Percentiles rank a stretch among this genome's conserved stretches.
Evolutionary conservation across 2,797 vertebrate genomes (phyloP).

Genomic region (Epinephelus malabaricus): DNA sequence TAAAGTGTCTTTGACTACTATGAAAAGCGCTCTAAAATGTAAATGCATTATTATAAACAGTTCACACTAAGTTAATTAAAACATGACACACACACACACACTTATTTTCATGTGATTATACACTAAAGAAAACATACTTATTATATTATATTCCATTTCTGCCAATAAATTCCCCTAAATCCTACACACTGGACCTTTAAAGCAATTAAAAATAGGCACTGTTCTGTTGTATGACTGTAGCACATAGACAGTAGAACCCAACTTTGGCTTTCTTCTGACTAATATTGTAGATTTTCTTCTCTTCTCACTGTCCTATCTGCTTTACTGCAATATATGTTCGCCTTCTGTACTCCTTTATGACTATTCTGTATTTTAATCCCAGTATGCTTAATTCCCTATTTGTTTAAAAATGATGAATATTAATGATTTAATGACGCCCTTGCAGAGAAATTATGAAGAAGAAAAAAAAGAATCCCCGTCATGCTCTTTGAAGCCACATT

Average conservation of each 20-base stretch:
- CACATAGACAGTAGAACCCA: neutral
- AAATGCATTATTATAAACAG: too few species aligned
- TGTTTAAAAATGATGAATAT: slow-evolving; percentile 58
- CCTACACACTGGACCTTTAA: neutral
- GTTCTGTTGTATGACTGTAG: slow-evolving; percentile 5
- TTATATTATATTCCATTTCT: too few species aligned
- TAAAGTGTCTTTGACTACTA: too few species aligned
- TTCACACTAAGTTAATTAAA: too few species aligned
- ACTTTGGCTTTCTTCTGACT: neutral
- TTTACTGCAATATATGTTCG: slow-evolving; percentile 40
- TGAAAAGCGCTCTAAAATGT: too few species aligned
- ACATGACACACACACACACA: too few species aligned
- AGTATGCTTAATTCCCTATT: slow-evolving; percentile 45
- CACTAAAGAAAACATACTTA: too few species aligned
- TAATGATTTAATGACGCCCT: slow-evolving; percentile 55
- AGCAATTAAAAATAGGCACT: neutral
- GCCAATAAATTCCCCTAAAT: too few species aligned
- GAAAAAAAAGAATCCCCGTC: slow-evolving; percentile 20
- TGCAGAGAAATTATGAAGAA: slow-evolving; percentile 32
- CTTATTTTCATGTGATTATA: too few species aligned
- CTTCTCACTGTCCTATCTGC: slow-evolving; percentile 32
- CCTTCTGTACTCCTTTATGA: slow-evolving; percentile 37
- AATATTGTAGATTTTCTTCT: slow-evolving; percentile 31
- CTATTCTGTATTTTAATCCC: slow-evolving; percentile 43
- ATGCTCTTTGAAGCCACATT: slow-evolving; percentile 73